Base-by-base conservation (phyloP, 1,140 invertebrate genomes). In the Drosophila ercepeae region DNA sequence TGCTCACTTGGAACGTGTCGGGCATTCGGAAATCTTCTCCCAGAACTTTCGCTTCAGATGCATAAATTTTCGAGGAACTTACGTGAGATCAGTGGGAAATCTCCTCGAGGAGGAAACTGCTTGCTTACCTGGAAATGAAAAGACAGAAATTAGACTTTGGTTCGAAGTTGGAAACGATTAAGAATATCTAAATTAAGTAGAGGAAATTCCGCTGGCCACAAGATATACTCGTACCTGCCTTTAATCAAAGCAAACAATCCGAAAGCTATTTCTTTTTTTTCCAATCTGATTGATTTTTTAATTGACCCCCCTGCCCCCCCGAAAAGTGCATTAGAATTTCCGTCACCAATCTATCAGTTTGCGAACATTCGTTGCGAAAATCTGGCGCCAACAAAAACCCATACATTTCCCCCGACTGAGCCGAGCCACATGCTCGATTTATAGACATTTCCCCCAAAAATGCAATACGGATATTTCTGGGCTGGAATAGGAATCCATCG, bases 51-150 rank as follows among this genome's bases (percentile, higher is more conserved):
- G 69, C 49, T 50, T 60, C 14, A 32, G 39, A 44, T 55, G 36
- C 57, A 74, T 78, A 69, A 77, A 77, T 78, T 65, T 61, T 11
- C 49, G 46, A 55, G 49, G n/a, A 61, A 69, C 71, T 79, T 64
- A 68, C 58, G 50, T 79, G 75, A 36, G 65, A 36, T 53, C 68
- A 65, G 19, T 25, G 18, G 19, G 21, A 18, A n/a, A n/a, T n/a
- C n/a, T n/a, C n/a, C n/a, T 57, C n/a, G 39, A 19, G 8, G 8
- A 0, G 9, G 25, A 27, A 49, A 44, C 16, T 50, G 13, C 6
- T 61, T 58, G 63, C 54, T 88, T 86, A 86, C 81, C 81, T 86
- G 49, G 0, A 81, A 77, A 49, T 0, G 81, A 70, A 14, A 27
- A 9, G 42, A 42, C 59, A 0, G n/a, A 48, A 9, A 64, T 27